A percentile compares a stretch with the other conserved stretches of the same genome.
Evolutionary conservation across 2,888 invertebrate species (phyloP).

Genomic region (Phania funesta): DNA sequence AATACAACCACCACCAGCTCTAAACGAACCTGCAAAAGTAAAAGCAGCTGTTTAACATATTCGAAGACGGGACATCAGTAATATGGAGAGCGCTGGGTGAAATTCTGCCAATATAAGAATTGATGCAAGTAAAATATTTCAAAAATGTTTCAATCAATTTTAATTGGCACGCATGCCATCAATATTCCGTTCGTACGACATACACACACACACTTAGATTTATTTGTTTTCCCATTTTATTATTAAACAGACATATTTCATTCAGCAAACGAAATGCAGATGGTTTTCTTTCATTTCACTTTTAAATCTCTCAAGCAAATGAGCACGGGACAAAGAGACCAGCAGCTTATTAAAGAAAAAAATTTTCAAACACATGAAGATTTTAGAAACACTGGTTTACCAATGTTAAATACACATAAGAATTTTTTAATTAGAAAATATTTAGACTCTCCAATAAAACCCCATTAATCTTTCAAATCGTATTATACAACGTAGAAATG

Average conservation of each 20-base stretch:
- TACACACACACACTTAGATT: conserved; percentile 54
- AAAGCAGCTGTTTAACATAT: conserved; percentile 58
- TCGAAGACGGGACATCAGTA: conserved; percentile 32
- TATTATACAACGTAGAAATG: not conserved
- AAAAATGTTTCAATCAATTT: conserved; percentile 79
- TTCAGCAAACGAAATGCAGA: conserved; percentile 30
- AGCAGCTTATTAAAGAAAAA: conserved; percentile 43
- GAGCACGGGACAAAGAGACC: conserved; percentile 32
- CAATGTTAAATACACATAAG: conserved; percentile 29
- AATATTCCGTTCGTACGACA: conserved; percentile 69
- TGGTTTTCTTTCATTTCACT: conserved; percentile 7
- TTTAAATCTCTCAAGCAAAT: conserved; percentile 23
- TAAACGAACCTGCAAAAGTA: conserved; percentile 1
- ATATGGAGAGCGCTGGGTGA: not conserved
- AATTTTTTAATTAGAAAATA: conserved; percentile 65
- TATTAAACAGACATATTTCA: conserved; percentile 12
- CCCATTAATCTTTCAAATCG: conserved; percentile 49
- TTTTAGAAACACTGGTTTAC: not conserved
- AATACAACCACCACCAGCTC: conserved; percentile 4
- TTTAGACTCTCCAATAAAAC: conserved; percentile 56
- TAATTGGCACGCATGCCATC: conserved; percentile 79
- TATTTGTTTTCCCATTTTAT: conserved; percentile 16
- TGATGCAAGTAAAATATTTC: conserved; percentile 73
- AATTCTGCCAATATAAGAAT: conserved; percentile 48
- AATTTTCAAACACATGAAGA: conserved; percentile 2